Evolutionary conservation across 2,113 vertebrate species (phyloP).

Genomic region (Anser brachyrhynchus): DNA sequence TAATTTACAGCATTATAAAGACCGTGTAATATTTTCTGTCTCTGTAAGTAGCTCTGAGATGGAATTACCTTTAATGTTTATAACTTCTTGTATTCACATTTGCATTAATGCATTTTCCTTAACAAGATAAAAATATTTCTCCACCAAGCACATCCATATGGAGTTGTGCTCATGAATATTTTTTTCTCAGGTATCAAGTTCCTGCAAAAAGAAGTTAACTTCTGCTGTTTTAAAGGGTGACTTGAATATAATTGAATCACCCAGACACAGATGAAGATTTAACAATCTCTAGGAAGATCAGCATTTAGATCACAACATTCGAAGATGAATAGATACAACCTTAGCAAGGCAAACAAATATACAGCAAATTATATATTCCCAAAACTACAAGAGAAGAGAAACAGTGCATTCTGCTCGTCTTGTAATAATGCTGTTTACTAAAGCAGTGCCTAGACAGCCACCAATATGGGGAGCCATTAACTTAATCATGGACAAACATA

Average conservation of each 20-base stretch:
- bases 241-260: constrained; percentile 27
- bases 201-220: not conserved
- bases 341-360: not conserved
- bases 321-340: not conserved
- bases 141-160: not conserved
- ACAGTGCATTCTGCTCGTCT: not conserved
- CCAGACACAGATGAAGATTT: not conserved
- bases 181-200: not conserved
- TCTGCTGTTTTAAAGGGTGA: constrained; percentile 8
- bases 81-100: constrained; percentile 58
- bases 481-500: not conserved
- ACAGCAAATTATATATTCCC: not conserved
- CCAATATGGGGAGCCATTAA: not conserved
- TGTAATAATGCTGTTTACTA: not conserved
- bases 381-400: not conserved
- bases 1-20: constrained; percentile 61
- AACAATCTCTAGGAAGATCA: not conserved
- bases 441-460: not conserved
- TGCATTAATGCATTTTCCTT: constrained; percentile 60
- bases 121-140: constrained; percentile 63
- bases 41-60: constrained; percentile 61
- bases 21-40: constrained; percentile 53
- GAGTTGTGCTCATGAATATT: not conserved
- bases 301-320: not conserved
- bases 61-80: constrained; percentile 64